Percentiles rank a stretch among this genome's conserved stretches.
These are phyloP conservation scores for Papilio polyxenes DNA, from an alignment of 1,140 invertebrate species.

Conservation along the genomic window DNA sequence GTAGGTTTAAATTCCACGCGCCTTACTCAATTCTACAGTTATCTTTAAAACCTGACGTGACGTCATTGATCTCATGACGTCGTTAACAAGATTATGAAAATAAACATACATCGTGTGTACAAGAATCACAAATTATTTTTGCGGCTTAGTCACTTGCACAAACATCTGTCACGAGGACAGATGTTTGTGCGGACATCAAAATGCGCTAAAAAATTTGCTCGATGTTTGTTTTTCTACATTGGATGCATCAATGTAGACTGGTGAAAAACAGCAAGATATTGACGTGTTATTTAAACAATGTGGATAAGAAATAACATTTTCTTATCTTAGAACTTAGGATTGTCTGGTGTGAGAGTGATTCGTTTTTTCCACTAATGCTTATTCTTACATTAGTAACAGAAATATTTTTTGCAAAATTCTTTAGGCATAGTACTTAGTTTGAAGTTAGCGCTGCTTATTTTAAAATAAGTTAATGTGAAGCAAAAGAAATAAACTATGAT, in stretches of 20 bases:
- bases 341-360: neutral
- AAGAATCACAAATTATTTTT: constrained; percentile 15
- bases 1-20: constrained; percentile 34
- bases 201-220: constrained; percentile 16
- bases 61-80: neutral
- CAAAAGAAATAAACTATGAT: constrained; percentile 8
- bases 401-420: neutral
- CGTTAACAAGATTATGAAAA: constrained; percentile 12
- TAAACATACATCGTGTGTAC: neutral
- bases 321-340: neutral
- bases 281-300: constrained; percentile 10
- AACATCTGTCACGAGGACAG: too few species aligned
- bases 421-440: too few species aligned
- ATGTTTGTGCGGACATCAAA: constrained; percentile 3
- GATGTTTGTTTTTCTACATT: constrained; percentile 19
- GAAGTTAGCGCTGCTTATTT: neutral
- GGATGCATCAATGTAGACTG: neutral
- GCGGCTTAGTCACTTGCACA: constrained; percentile 6
- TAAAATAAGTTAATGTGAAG: neutral
- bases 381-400: neutral
- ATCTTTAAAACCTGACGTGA: constrained; percentile 30
- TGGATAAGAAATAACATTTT: neutral
- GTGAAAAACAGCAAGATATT: constrained; percentile 13
- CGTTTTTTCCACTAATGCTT: neutral
- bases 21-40: constrained; percentile 32